Evolutionary conservation across 2,113 vertebrate genomes (phyloP).

Genomic region (Embiotoca jacksoni): DNA sequence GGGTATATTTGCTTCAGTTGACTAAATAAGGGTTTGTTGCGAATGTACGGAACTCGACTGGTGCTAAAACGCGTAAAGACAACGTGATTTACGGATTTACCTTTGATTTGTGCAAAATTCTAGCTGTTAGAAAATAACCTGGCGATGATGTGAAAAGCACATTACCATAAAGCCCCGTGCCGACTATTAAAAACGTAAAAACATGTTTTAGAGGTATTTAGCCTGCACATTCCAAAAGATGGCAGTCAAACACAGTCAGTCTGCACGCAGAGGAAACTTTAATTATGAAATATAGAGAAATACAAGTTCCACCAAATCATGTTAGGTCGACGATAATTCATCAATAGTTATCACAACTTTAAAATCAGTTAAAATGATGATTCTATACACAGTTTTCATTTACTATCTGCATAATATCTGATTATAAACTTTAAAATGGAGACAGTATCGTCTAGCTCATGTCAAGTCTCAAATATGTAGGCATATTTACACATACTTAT

Average conservation of each 20-base stretch:
- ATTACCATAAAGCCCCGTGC: background rate
- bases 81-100: background rate
- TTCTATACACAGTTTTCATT: too few species aligned
- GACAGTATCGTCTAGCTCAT: too few species aligned
- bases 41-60: constrained; percentile 27
- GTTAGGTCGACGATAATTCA: too few species aligned
- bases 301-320: too few species aligned
- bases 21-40: background rate
- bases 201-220: too few species aligned
- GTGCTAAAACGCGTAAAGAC: background rate
- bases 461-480: too few species aligned
- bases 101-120: background rate
- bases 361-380: too few species aligned
- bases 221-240: constrained; percentile 46
- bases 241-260: constrained; percentile 5
- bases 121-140: background rate
- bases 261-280: background rate
- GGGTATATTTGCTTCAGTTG: background rate
- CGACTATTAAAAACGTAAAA: background rate
- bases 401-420: too few species aligned
- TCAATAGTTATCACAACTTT: too few species aligned
- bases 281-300: too few species aligned
- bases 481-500: too few species aligned
- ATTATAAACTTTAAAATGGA: too few species aligned
- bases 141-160: background rate